A percentile compares a stretch with the other conserved stretches of the same genome.
Evolutionary conservation across 2,113 vertebrate genomes (phyloP).

Genomic region (Penelope pileata): DNA sequence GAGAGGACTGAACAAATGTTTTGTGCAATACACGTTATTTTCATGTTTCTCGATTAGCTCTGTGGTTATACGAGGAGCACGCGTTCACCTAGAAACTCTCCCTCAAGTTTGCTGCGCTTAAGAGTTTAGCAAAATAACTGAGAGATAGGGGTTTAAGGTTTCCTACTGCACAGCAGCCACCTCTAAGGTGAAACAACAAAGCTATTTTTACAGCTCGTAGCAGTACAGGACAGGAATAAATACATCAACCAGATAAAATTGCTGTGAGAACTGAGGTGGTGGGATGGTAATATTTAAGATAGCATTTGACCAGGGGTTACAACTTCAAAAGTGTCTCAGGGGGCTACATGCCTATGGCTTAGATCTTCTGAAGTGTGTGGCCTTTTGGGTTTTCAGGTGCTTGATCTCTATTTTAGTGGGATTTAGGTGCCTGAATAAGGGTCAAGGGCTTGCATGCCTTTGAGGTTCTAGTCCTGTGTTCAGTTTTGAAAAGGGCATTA

Average conservation of each 20-base stretch:
- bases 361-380: conserved; percentile 35
- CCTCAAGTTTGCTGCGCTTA: background rate
- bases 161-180: background rate
- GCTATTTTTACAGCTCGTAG: conserved; percentile 48
- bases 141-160: background rate
- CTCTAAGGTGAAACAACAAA: conserved; percentile 17
- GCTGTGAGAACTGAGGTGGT: conserved; percentile 33
- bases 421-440: conserved; percentile 53
- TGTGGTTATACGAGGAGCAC: background rate
- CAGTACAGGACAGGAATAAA: conserved; percentile 41
- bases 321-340: conserved; percentile 25
- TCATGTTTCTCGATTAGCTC: background rate
- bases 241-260: conserved; percentile 53
- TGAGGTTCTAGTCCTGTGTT: conserved; percentile 1
- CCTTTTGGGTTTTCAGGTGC: conserved; percentile 46
- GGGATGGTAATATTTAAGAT: conserved; percentile 57
- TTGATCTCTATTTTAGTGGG: conserved; percentile 40
- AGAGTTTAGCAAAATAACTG: background rate
- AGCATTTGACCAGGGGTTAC: conserved; percentile 58
- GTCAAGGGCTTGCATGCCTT: conserved; percentile 37
- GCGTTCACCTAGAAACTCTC: background rate
- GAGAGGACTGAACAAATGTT: conserved; percentile 22
- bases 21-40: background rate
- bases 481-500: conserved; percentile 5
- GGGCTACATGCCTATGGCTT: conserved; percentile 30